Evolutionary conservation across 2,797 vertebrate genomes (phyloP), one percentile per base, ranked within the genome.

Genomic region (Arctocebus calabarensis): DNA sequence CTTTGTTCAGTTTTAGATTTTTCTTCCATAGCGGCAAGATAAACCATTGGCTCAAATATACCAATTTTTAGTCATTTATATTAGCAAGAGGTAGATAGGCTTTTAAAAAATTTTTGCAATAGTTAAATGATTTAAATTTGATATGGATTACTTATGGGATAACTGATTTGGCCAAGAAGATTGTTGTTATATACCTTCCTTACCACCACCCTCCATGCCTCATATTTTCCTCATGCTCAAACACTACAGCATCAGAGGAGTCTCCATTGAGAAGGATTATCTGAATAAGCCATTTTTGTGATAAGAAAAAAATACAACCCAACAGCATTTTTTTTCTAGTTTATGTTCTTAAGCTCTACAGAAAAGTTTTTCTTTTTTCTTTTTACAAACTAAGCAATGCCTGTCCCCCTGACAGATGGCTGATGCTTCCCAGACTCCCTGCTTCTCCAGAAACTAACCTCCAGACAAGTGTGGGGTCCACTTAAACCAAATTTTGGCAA

Each of bases 401-500:
- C 90, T 88, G n/a, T 52, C 2, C 19, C 43, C 64, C 61, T 52
- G 82, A 84, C 90, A 97, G 61, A 74, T 88, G 43, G 48, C 34
- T 94, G 91, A 96, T 94, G 68, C 40, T 94, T 95, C 74, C 87
- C 94, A 95, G 97, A 61, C 81, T 37, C 40, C 40, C 22, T n/a
- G 20, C 70, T 90, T 92, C 74, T 89, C 84, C 64, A 96, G 93
- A 93, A 97, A 85, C 45, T 45, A 70, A 48, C 55, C 87, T 55
- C 17, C 17, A 68, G 88, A 94, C 91, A 84, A 88, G 62, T 83
- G 45, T 87, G 45, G 85, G 48, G 45, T 68, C 74, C 55, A 74
- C 82, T 93, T 59, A 81, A 94, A 71, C 59, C 8, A 66, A 81
- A 95, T 64, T 75, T 91, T 83, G 84, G 82, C 77, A 40, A 88